Conservation (phyloP, 2,888 invertebrate genomes). For the Drosophila yooni region DNA sequence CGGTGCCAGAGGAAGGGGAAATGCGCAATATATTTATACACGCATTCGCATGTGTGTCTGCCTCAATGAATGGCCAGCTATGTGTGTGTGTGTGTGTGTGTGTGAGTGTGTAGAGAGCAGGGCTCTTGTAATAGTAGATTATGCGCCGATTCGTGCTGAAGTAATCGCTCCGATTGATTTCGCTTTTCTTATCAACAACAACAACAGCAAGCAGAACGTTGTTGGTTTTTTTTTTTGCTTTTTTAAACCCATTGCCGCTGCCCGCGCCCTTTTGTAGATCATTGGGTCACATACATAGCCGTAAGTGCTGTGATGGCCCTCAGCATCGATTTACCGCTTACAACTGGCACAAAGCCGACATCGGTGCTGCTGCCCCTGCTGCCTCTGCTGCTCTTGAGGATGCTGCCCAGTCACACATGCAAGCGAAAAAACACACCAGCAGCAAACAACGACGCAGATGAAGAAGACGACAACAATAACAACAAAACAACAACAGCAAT, state of each 20-base stretch:
- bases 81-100: conserved; percentile 8
- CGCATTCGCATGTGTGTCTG: conserved; percentile 6
- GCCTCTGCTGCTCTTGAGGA: conserved; percentile 15
- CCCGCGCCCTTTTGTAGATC: conserved; percentile 75
- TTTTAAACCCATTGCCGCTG: conserved; percentile 25
- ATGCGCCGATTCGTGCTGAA: conserved; percentile 43
- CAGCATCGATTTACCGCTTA: conserved; percentile 74
- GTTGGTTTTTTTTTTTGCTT: neutral
- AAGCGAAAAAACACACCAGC: conserved; percentile 2
- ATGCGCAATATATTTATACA: conserved; percentile 25
- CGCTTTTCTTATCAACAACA: conserved; percentile 53
- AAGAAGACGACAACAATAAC: conserved; percentile 48
- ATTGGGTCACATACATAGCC: conserved; percentile 64
- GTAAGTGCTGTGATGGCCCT: conserved; percentile 54
- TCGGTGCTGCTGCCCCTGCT: conserved; percentile 5
- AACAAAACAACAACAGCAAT: conserved; percentile 40
- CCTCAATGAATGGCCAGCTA: conserved; percentile 47
- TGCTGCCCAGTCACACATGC: conserved; percentile 36
- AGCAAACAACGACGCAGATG: conserved; percentile 21
- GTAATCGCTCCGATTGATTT: conserved; percentile 65
- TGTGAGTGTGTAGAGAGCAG: conserved; percentile 38
- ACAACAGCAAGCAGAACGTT: neutral
- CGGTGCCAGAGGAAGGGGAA: conserved; percentile 1
- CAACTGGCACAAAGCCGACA: conserved; percentile 64
- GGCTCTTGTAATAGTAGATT: conserved; percentile 42